Evolutionary conservation across 2,888 invertebrate species (phyloP), one percentile per base, ranked within the genome.

Genomic region (Blastobasis lacticolella): DNA sequence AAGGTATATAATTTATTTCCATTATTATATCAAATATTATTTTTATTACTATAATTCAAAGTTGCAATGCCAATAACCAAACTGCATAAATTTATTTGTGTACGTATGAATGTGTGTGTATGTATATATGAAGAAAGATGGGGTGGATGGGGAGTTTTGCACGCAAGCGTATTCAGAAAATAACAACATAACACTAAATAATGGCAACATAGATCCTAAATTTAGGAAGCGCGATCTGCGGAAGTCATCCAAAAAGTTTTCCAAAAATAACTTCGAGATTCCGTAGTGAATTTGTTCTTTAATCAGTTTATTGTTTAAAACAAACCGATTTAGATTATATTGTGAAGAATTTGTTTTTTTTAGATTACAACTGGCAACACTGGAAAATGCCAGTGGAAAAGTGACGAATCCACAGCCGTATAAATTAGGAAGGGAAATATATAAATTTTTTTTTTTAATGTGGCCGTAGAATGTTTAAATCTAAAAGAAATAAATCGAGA

Each of bases 201-300:
- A 64, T 63, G 61, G 64, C 64, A 59, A 60, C 57, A 57, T 55
- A 23, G 23, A 23, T 23, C 23, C 23, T 23, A 23, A 23, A 23
- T 1, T 23, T 23, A 23, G 23, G 23, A 23, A 23, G 23, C 23
- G 23, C 23, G 23, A 2, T 23, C 23, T 42, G 10, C 56, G 59
- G 62, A 61, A 66, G 51, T 65, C 65, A 54, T 58, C 52, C 59
- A 58, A 63, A 64, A 66, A 65, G 62, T 62, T 57, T 63, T 57
- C 57, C 54, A 51, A 62, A 54, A 66, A 66, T 66, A 69, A 61
- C 58, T 61, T 52, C 52, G 62, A 63, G 67, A 69, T 66, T 64
- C 66, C 67, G 60, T 54, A 46, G 10, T 8, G 42, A 48, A 6
- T 10, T 49, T 23, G 3, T 23, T 23, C 23, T 23, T 10, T 46